Evolutionary conservation across 37 sponge, comb jelly and placozoan species (phyloP).

Genomic region (Tethya wilhelma): DNA sequence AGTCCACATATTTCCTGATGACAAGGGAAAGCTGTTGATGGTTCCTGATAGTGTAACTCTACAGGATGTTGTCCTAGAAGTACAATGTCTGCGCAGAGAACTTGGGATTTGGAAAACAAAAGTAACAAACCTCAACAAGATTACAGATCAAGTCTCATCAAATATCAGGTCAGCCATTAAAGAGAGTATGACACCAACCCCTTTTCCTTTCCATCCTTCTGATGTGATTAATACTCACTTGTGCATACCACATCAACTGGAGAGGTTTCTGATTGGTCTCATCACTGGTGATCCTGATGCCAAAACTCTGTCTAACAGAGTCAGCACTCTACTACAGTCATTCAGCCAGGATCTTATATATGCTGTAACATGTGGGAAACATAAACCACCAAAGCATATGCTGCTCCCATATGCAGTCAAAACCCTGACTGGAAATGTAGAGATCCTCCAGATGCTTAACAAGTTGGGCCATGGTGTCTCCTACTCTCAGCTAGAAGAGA

Average conservation of each 20-base stretch:
- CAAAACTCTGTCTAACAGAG: neutral
- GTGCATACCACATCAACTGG: neutral
- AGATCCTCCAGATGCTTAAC: neutral
- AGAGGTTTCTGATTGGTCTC: neutral
- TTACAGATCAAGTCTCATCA: slow-evolving; percentile 9
- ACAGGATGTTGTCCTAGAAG: neutral
- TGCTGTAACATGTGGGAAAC: slow-evolving; percentile 5
- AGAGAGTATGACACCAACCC: neutral
- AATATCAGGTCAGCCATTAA: neutral
- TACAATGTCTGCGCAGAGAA: neutral
- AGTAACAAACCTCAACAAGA: slow-evolving; percentile 5
- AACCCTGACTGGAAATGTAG: slow-evolving; percentile 12
- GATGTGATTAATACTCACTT: no score
- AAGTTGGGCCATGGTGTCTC: slow-evolving; percentile 1
- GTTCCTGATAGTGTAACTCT: neutral
- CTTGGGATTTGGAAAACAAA: slow-evolving; percentile 14
- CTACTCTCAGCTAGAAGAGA: slow-evolving; percentile 1
- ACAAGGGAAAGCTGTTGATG: slow-evolving; percentile 14
- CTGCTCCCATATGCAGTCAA: neutral
- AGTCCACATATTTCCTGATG: slow-evolving; percentile 5
- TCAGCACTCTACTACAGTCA: slow-evolving; percentile 11
- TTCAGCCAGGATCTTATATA: slow-evolving; percentile 1
- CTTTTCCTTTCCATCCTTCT: slow-evolving; percentile 5
- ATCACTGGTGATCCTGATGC: slow-evolving; percentile 6
- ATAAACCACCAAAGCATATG: slow-evolving; percentile 2